These are phyloP conservation scores for Pterocles orientalis DNA, from an alignment of 2,113 vertebrate genomes.

Conservation along the genomic window DNA sequence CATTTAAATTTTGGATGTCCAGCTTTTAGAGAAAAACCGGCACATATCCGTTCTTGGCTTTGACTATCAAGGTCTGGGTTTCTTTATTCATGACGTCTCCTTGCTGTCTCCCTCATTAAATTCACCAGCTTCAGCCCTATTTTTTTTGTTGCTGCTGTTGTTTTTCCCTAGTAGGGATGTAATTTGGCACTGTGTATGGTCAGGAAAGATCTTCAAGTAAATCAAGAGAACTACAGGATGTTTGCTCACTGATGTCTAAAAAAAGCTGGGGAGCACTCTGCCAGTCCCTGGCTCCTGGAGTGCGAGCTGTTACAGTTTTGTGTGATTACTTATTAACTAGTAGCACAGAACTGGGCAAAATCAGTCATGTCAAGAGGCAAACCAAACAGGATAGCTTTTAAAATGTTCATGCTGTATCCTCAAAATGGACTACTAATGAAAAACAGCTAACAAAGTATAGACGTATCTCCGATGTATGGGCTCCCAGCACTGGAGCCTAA, in stretches of 20 bases:
- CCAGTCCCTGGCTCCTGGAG: not conserved
- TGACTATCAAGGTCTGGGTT: not conserved
- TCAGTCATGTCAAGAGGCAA: not conserved
- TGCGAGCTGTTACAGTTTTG: not conserved
- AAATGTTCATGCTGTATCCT: not conserved
- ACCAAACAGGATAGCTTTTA: not conserved
- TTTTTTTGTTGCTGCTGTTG: not conserved
- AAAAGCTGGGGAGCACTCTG: not conserved
- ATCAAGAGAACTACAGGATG: not conserved
- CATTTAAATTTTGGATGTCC: not conserved
- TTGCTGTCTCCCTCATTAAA: not conserved
- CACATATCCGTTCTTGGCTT: not conserved
- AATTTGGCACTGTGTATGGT: not conserved
- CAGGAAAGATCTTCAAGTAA: constrained; percentile 2
- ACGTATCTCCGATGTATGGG: accelerated
- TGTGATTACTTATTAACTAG: not conserved
- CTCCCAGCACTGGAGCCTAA: not conserved
- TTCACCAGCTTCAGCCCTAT: not conserved
- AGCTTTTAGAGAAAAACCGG: not conserved
- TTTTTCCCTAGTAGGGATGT: not conserved
- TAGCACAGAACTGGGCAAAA: not conserved
- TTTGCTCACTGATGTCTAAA: not conserved
- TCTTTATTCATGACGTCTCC: not conserved
- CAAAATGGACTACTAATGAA: not conserved
- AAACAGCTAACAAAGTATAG: not conserved